Base-by-base conservation (phyloP, 1,140 invertebrate species). In the Cydia amplana region DNA sequence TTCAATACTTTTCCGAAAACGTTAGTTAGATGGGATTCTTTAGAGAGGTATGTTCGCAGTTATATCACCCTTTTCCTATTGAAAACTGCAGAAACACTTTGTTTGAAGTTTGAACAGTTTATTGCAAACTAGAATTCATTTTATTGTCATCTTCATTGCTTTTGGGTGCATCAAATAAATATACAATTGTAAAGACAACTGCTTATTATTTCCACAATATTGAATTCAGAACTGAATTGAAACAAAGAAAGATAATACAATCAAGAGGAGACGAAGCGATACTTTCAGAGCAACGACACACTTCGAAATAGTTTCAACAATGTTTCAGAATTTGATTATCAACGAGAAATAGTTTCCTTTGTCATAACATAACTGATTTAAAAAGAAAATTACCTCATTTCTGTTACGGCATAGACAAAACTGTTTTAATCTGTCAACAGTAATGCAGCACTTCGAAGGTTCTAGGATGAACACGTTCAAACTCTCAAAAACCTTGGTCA, bases 391-490 rank as follows among this genome's bases (percentile, higher is more conserved):
- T 90, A 91, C 90, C 90, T 92, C 85, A 77, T 82, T 83, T 64
- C 78, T 82, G 83, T 86, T 87, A 25, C 91, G 88, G 77, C 91
- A 92, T 63, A 92, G 79, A 67, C 91, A 92, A 75, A 92, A 89
- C n/a, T 91, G 87, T 73, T 91, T 92, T 74, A 92, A 75, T 72
- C 88, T 88, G 1, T 92, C 91, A 10, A 92, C 84, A 10, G 77
- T 86, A 75, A 81, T 79, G 40, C 91, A 92, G 80, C 89, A 92
- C 81, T 85, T 87, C 1, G 83, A 78, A 6, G 87, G 85, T 76
- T 92, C 91, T 72, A 91, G 78, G 14, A 89, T 77, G 77, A 87
- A 91, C 55, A 85, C 89, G 72, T 91, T 91, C 80, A 92, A 82
- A 46, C 83, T 88, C 73, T 91, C 85, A 20, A 91, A 77, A 75